Evolutionary conservation across 1,140 invertebrate genomes (phyloP).

Genomic region (Ceratina japonica): DNA sequence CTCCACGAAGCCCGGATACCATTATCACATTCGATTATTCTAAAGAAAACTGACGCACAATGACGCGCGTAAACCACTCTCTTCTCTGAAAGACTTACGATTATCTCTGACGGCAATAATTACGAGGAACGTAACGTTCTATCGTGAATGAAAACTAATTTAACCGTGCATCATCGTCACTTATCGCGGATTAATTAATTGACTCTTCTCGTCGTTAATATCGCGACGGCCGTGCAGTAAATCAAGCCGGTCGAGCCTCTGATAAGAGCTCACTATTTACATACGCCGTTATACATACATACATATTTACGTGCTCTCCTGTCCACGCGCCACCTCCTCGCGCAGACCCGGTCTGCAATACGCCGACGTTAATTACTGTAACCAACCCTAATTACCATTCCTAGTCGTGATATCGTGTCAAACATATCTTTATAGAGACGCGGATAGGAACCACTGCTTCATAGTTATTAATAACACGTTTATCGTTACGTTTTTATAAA

Average conservation of each 20-base stretch:
- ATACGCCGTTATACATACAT: background rate
- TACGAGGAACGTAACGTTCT: background rate
- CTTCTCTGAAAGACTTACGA: background rate
- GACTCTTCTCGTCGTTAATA: background rate
- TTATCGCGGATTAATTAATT: background rate
- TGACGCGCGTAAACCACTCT: background rate
- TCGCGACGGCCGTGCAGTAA: background rate
- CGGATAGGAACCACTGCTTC: too few species aligned
- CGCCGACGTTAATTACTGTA: conserved; percentile 23
- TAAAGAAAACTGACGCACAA: background rate
- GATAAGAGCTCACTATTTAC: conserved; percentile 32
- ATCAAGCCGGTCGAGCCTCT: background rate
- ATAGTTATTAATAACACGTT: too few species aligned
- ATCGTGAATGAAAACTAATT: background rate
- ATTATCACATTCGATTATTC: background rate
- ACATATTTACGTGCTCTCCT: background rate
- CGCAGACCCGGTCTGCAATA: conserved; percentile 40
- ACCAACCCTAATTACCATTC: background rate
- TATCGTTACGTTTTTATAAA: too few species aligned
- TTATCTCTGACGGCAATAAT: background rate
- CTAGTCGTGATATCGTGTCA: background rate
- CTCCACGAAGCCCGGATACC: too few species aligned
- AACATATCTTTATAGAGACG: background rate
- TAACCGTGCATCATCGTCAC: background rate
- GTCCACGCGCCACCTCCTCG: conserved; percentile 21